A percentile compares a stretch with the other conserved stretches of the same genome.
phyloP scores from a whole-genome alignment of 1,140 invertebrate genomes.

The Apocrypta bakeri region DNA sequence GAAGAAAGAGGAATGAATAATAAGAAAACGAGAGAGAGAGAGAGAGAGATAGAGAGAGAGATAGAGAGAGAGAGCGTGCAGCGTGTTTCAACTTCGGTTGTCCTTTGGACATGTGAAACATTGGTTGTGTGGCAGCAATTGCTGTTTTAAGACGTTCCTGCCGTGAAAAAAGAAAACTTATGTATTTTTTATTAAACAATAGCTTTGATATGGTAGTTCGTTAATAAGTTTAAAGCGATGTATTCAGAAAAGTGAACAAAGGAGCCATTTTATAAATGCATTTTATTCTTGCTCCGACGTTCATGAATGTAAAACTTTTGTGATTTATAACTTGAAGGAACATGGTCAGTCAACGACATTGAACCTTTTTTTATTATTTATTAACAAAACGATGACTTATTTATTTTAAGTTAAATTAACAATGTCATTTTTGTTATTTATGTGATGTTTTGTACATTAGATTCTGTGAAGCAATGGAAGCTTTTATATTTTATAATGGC shows the following conservation, averaged over 20 bases:
- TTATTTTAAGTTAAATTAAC: conserved; percentile 32
- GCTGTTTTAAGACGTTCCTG: conserved; percentile 51
- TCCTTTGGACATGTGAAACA: conserved; percentile 53
- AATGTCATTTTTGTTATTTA: conserved; percentile 20
- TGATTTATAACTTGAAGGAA: conserved; percentile 13
- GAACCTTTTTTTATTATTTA: conserved; percentile 24
- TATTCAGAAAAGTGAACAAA: conserved; percentile 7
- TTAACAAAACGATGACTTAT: conserved; percentile 20
- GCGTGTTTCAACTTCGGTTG: conserved; percentile 66
- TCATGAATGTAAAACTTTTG: conserved; percentile 19
- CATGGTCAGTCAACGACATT: conserved; percentile 22
- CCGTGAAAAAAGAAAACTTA: conserved; percentile 44
- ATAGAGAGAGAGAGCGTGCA: conserved; percentile 58
- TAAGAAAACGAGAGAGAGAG: neutral
- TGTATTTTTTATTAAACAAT: conserved; percentile 44
- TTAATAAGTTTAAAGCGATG: conserved; percentile 26
- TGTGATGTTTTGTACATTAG: conserved; percentile 12
- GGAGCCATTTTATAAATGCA: neutral
- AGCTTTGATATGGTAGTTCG: conserved; percentile 23
- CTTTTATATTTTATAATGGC: neutral
- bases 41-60: conserved; percentile 6
- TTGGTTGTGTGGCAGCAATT: conserved; percentile 48
- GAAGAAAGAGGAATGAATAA: conserved; percentile 60
- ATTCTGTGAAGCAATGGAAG: neutral
- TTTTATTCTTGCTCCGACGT: neutral